A percentile compares a stretch with the other conserved stretches of the same genome.
These are phyloP conservation scores for Lichenostomus cassidix DNA, from an alignment of 2,113 vertebrate genomes.

Conservation along the genomic window DNA sequence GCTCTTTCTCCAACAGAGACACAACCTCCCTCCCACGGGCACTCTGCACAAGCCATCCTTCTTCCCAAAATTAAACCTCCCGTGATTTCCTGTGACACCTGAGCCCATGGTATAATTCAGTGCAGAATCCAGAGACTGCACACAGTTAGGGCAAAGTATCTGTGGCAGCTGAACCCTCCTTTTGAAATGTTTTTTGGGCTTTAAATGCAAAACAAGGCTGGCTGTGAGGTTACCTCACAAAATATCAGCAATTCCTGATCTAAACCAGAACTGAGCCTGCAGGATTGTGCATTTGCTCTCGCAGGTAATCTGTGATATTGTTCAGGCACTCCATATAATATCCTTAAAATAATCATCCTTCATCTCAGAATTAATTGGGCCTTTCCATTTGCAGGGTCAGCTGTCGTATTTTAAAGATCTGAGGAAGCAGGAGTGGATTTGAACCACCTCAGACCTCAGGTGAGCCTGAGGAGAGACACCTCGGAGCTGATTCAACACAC, in stretches of 20 bases:
- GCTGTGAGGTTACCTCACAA: not conserved
- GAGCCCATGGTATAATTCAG: not conserved
- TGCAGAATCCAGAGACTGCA: not conserved
- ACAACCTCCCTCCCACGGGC: not conserved
- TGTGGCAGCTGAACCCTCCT: not conserved
- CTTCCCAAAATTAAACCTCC: not conserved
- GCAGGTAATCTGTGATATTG: not conserved
- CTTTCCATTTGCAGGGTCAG: not conserved
- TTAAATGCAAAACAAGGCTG: not conserved
- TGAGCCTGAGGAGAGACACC: not conserved
- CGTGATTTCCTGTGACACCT: not conserved
- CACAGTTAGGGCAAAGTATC: not conserved
- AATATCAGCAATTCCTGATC: not conserved
- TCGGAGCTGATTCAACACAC: not conserved
- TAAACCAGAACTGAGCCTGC: not conserved
- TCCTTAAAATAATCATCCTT: not conserved
- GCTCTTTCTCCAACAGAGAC: not conserved
- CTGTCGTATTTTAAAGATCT: not conserved
- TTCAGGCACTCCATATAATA: not conserved
- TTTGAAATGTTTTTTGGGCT: not conserved
- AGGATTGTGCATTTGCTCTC: not conserved
- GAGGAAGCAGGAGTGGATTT: not conserved
- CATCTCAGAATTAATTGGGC: not conserved
- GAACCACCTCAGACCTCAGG: not conserved
- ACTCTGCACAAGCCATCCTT: not conserved